Evolutionary conservation across 2,113 vertebrate species (phyloP).

Genomic region (Picathartes gymnocephalus): DNA sequence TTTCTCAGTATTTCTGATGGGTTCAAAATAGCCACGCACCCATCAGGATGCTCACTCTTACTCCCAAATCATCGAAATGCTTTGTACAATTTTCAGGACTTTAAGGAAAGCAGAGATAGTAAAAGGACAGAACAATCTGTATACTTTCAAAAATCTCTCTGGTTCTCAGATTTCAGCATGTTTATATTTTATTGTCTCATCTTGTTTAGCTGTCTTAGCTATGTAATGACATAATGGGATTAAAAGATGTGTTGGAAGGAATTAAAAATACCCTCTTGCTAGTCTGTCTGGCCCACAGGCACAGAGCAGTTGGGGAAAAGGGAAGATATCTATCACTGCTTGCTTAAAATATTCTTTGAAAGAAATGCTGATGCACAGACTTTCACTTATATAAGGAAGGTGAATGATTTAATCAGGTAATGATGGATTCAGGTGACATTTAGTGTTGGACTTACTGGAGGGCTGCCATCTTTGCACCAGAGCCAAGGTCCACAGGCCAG

Average conservation of each 20-base stretch:
- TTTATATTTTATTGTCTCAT: conserved; percentile 9
- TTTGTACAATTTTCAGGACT: not conserved
- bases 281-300: not conserved
- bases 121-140: not conserved
- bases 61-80: not conserved
- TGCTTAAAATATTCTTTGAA: conserved; percentile 51
- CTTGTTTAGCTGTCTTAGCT: not conserved
- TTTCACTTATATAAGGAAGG: conserved; percentile 57
- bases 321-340: conserved; percentile 6
- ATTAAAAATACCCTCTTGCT: not conserved
- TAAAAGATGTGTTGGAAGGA: not conserved
- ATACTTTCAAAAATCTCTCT: not conserved
- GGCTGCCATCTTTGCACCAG: conserved; percentile 77
- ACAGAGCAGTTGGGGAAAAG: not conserved
- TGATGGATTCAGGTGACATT: conserved; percentile 81
- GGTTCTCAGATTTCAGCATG: not conserved
- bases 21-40: not conserved
- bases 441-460: conserved; percentile 70
- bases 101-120: not conserved
- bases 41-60: not conserved
- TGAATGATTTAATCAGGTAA: conserved; percentile 81
- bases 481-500: conserved; percentile 65
- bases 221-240: not conserved
- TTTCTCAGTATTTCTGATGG: not conserved
- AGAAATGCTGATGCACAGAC: conserved; percentile 49